These are phyloP conservation scores for Prunella fulvescens DNA, from an alignment of 2,113 vertebrate species.

Conservation along the genomic window DNA sequence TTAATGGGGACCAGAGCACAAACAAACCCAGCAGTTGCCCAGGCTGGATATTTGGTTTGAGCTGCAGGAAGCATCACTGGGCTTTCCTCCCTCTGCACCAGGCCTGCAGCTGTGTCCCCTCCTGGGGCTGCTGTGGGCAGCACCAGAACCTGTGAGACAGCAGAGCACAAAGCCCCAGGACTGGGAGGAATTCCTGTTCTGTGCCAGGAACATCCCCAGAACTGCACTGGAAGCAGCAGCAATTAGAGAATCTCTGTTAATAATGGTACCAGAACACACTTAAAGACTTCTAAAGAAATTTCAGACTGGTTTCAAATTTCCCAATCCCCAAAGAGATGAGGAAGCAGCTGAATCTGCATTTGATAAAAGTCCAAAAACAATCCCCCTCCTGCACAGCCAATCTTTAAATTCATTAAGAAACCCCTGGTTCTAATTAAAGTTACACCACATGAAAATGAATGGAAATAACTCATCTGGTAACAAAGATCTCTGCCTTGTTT, in stretches of 20 bases:
- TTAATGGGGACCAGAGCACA: neutral
- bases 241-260: slow-evolving; percentile 53
- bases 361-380: slow-evolving; percentile 14
- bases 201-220: slow-evolving; percentile 10
- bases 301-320: slow-evolving; percentile 34
- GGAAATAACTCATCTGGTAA: neutral
- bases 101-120: neutral
- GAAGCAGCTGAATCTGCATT: neutral
- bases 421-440: neutral
- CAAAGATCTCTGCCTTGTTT: neutral
- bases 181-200: neutral
- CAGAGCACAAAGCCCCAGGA: neutral
- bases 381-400: neutral
- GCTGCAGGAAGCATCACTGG: neutral
- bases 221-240: slow-evolving; percentile 30
- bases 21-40: neutral
- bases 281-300: slow-evolving; percentile 50
- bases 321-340: neutral
- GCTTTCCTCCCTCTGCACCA: neutral
- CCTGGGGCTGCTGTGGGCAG: neutral
- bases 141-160: neutral
- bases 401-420: slow-evolving; percentile 28
- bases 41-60: neutral
- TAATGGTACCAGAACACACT: slow-evolving; percentile 44
- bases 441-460: neutral